These are phyloP conservation scores for Hirtodrosophila duncani DNA, from an alignment of 2,888 invertebrate species.

Conservation along the genomic window DNA sequence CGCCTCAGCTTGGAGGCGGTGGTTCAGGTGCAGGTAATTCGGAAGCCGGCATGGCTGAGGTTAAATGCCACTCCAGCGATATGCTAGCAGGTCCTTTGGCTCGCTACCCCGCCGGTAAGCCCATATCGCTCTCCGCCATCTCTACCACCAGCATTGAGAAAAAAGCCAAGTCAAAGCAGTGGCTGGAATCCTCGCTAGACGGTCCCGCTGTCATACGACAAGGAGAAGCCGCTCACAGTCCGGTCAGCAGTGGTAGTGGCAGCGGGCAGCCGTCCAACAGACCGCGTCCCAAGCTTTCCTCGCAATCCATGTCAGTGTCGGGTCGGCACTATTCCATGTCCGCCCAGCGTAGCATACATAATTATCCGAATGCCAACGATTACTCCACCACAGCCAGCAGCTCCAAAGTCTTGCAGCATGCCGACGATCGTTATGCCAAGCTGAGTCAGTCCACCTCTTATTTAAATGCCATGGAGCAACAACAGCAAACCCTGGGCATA, in stretches of 20 bases:
- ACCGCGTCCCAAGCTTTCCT: slow-evolving; percentile 73
- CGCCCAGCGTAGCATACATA: slow-evolving; percentile 40
- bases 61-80: slow-evolving; percentile 72
- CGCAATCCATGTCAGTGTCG: slow-evolving; percentile 76
- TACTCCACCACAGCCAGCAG: slow-evolving; percentile 35
- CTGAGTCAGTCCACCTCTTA: slow-evolving; percentile 77
- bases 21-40: no score
- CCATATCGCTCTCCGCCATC: slow-evolving; percentile 74
- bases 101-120: slow-evolving; percentile 62
- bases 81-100: slow-evolving; percentile 65
- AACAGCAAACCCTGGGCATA: slow-evolving; percentile 54
- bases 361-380: slow-evolving; percentile 36
- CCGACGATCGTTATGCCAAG: slow-evolving; percentile 61
- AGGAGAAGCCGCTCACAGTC: slow-evolving; percentile 47
- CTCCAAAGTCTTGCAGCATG: slow-evolving; percentile 57
- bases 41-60: slow-evolving; percentile 40
- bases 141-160: slow-evolving; percentile 62
- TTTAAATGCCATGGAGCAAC: slow-evolving; percentile 70
- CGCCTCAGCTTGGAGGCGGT: slow-evolving; percentile 49
- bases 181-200: slow-evolving; percentile 78
- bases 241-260: slow-evolving; percentile 10
- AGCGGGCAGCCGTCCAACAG: slow-evolving; percentile 7
- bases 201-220: slow-evolving; percentile 72
- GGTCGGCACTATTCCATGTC: slow-evolving; percentile 68
- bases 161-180: slow-evolving; percentile 76